These are phyloP conservation scores for Hymenopus coronatus DNA, from an alignment of 2,888 invertebrate genomes.

Conservation along the genomic window DNA sequence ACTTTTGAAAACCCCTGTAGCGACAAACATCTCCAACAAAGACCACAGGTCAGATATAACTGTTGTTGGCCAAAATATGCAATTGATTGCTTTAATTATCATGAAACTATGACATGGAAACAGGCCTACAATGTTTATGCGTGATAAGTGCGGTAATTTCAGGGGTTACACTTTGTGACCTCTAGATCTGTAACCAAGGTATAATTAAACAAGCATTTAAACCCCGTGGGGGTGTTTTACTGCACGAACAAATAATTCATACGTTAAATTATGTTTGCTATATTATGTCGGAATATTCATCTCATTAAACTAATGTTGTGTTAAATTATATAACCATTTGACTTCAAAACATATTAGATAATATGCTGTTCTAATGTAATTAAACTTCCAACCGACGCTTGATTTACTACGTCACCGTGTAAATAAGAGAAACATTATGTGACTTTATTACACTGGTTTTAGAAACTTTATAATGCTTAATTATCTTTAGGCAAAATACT, in stretches of 20 bases:
- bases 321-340: not conserved
- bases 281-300: not conserved
- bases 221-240: not conserved
- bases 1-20: too few species aligned
- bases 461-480: not conserved
- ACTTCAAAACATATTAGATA: not conserved
- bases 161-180: not conserved
- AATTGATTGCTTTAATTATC: not conserved
- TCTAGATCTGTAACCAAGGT: not conserved
- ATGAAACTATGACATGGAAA: not conserved
- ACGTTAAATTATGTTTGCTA: not conserved
- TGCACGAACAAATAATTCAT: not conserved
- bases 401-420: not conserved
- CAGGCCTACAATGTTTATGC: not conserved
- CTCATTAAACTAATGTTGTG: not conserved
- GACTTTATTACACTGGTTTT: not conserved
- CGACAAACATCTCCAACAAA: too few species aligned
- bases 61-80: not conserved
- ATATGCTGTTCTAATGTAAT: not conserved
- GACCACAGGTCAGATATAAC: too few species aligned
- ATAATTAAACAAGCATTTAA: not conserved
- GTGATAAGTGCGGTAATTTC: not conserved
- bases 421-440: not conserved
- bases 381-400: not conserved
- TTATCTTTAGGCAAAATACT: not conserved